These are phyloP conservation scores for Amphipyra tragopoginis DNA, from an alignment of 2,888 invertebrate species.

Conservation along the genomic window DNA sequence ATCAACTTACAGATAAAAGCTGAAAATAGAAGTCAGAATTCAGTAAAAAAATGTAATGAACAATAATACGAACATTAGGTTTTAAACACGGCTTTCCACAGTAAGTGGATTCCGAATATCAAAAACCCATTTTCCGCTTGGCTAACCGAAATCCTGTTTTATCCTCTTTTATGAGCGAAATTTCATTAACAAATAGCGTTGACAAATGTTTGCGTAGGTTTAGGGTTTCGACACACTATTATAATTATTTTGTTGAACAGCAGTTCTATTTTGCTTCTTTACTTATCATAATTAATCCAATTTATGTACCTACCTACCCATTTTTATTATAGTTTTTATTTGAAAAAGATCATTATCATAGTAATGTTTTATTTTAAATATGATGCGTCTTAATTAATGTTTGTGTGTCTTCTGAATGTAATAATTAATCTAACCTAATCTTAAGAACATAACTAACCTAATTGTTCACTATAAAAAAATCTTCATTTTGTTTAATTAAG, in stretches of 20 bases:
- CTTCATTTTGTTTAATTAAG: too few species aligned
- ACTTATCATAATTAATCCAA: too few species aligned
- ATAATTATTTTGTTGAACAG: neutral
- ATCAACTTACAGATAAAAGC: neutral
- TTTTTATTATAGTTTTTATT: too few species aligned
- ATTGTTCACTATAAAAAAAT: too few species aligned
- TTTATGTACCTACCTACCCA: too few species aligned
- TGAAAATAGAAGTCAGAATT: neutral
- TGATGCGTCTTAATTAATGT: too few species aligned
- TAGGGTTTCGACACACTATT: neutral
- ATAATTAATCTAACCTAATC: too few species aligned
- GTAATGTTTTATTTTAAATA: too few species aligned
- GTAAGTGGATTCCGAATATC: constrained; percentile 24
- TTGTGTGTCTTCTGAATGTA: too few species aligned
- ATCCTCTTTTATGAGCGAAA: constrained; percentile 13
- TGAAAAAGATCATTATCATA: too few species aligned
- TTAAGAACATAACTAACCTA: too few species aligned
- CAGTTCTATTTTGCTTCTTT: too few species aligned
- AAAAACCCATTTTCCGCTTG: constrained; percentile 25
- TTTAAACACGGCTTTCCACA: constrained; percentile 9
- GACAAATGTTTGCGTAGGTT: constrained; percentile 15
- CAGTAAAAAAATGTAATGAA: neutral
- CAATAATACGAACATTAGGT: constrained; percentile 14
- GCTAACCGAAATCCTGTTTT: constrained; percentile 19
- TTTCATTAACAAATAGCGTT: constrained; percentile 31